Evolutionary conservation across 53 echinoderm and acorn worm genomes (phyloP).

Genomic region (Paelopatides confundens): DNA sequence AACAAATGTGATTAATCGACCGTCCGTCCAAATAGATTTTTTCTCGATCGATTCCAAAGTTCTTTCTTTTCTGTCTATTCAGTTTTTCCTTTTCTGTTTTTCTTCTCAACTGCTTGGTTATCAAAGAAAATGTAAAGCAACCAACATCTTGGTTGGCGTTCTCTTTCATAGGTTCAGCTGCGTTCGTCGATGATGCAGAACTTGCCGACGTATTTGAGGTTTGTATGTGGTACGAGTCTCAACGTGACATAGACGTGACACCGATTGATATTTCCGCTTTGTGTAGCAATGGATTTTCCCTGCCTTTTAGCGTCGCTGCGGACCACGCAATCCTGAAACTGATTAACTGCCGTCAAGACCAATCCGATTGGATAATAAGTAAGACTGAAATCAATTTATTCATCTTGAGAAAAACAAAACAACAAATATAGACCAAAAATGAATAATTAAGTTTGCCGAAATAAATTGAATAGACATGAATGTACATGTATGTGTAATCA

Average conservation of each 20-base stretch:
- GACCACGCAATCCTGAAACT: not conserved
- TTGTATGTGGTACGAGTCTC: not conserved
- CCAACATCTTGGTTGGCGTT: no score
- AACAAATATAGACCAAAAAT: no score
- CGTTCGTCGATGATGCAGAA: not conserved
- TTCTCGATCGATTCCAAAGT: constrained; percentile 20
- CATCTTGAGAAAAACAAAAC: no score
- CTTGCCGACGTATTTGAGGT: not conserved
- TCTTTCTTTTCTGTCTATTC: not conserved
- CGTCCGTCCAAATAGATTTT: constrained; percentile 31
- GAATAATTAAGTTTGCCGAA: no score
- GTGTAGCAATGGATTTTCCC: not conserved
- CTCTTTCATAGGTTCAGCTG: no score
- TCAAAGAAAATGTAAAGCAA: no score
- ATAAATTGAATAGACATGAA: no score
- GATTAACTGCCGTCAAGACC: not conserved
- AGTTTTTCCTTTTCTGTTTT: not conserved
- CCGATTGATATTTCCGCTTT: not conserved
- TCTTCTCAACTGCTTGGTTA: no score
- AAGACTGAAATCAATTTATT: no score
- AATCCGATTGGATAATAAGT: not conserved
- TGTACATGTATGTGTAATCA: no score
- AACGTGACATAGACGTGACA: not conserved
- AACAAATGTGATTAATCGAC: constrained; percentile 45
- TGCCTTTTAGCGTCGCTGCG: not conserved